A percentile compares a stretch with the other conserved stretches of the same genome.
Conservation (phyloP, 2,113 vertebrate genomes). For the Reinhardtius hippoglossoides region DNA sequence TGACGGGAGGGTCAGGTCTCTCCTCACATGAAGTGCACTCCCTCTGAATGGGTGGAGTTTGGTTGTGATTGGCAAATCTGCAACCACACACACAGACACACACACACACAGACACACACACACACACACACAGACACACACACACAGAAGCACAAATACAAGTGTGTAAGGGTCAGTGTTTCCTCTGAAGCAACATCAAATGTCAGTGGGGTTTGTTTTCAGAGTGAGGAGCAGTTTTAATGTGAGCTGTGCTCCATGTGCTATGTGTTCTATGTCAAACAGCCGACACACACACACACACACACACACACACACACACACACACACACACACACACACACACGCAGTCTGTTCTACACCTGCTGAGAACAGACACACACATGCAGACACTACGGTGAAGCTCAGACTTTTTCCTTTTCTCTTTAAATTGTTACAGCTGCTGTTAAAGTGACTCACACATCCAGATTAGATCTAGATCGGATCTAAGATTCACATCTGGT, state of each 20-base stretch:
- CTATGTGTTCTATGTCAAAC: conserved; percentile 1
- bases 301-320: not conserved
- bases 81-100: conserved; percentile 19
- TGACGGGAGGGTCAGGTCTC: conserved; percentile 28
- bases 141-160: not conserved
- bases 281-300: not conserved
- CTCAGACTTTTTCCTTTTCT: no score
- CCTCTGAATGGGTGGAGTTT: conserved; percentile 69
- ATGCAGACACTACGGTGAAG: not conserved
- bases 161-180: conserved; percentile 3
- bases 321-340: not conserved
- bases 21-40: conserved; percentile 35
- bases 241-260: not conserved
- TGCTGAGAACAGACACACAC: not conserved
- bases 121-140: conserved; percentile 10
- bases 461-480: no score
- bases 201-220: conserved; percentile 64
- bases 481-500: not conserved
- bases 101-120: conserved; percentile 2
- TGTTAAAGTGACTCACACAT: no score
- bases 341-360: no score
- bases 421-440: no score
- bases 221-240: conserved; percentile 4
- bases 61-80: conserved; percentile 42
- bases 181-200: conserved; percentile 37